Evolutionary conservation across 2,113 vertebrate genomes (phyloP).

Genomic region (Motacilla alba): DNA sequence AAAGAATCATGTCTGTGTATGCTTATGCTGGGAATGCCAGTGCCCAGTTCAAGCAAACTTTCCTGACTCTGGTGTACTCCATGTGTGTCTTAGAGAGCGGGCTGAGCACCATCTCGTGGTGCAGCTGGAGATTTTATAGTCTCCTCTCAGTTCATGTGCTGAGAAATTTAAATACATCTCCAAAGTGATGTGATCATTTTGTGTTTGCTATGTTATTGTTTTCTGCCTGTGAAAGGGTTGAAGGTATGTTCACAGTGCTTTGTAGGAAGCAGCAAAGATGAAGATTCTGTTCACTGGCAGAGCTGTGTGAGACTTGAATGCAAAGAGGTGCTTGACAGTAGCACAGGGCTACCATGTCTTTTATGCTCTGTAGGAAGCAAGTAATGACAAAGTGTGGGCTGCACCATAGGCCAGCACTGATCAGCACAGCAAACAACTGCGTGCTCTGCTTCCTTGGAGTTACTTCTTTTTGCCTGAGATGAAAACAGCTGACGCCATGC

Average conservation of each 20-base stretch:
- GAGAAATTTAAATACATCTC: background rate
- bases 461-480: background rate
- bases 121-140: background rate
- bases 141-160: background rate
- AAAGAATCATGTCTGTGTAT: background rate
- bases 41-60: background rate
- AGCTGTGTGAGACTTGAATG: background rate
- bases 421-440: background rate
- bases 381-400: background rate
- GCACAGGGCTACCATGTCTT: rapidly evolving
- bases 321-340: background rate
- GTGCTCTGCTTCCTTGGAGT: background rate
- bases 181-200: background rate
- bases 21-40: background rate
- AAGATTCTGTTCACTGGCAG: background rate
- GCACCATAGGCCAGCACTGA: background rate
- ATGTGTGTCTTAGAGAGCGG: background rate
- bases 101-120: slow-evolving; percentile 43
- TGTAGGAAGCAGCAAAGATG: background rate
- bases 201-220: background rate
- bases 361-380: background rate
- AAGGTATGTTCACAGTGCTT: background rate
- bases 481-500: background rate
- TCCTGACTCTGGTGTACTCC: background rate
- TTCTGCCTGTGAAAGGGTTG: background rate